Evolutionary conservation across 2,797 vertebrate species (phyloP).

Genomic region (Melopsittacus undulatus): DNA sequence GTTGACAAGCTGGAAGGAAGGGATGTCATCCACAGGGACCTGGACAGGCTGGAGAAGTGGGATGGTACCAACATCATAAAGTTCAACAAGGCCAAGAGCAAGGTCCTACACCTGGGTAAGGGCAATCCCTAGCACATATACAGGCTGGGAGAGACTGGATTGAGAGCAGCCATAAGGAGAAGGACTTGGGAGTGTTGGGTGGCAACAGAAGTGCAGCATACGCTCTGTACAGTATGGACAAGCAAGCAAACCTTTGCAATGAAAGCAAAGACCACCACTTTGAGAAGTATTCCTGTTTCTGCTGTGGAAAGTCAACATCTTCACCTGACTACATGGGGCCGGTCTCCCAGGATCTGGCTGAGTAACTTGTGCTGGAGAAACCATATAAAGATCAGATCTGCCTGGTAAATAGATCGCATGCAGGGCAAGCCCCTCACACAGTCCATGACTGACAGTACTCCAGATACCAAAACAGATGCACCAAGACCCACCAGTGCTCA

Average conservation of each 20-base stretch:
- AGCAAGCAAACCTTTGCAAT: neutral
- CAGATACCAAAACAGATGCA: neutral
- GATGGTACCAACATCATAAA: neutral
- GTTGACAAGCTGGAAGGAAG: neutral
- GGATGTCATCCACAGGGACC: neutral
- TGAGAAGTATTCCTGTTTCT: neutral
- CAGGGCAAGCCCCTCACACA: neutral
- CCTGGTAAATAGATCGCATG: fast-evolving
- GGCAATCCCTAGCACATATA: neutral
- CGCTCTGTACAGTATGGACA: fast-evolving
- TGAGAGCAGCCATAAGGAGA: neutral
- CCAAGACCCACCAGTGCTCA: neutral
- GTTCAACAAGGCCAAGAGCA: neutral
- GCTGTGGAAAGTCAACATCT: neutral
- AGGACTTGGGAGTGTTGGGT: neutral
- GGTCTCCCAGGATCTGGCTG: neutral
- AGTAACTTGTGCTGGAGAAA: neutral
- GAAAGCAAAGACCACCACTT: neutral
- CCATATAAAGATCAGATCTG: neutral
- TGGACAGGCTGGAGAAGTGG: neutral
- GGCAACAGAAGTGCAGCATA: neutral
- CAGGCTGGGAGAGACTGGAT: neutral
- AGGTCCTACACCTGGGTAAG: neutral
- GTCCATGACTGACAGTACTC: neutral
- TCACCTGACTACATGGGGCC: fast-evolving